Percentiles rank a stretch among this genome's conserved stretches.
Evolutionary conservation across 2,797 vertebrate species (phyloP).

Genomic region (Vireo griseus): DNA sequence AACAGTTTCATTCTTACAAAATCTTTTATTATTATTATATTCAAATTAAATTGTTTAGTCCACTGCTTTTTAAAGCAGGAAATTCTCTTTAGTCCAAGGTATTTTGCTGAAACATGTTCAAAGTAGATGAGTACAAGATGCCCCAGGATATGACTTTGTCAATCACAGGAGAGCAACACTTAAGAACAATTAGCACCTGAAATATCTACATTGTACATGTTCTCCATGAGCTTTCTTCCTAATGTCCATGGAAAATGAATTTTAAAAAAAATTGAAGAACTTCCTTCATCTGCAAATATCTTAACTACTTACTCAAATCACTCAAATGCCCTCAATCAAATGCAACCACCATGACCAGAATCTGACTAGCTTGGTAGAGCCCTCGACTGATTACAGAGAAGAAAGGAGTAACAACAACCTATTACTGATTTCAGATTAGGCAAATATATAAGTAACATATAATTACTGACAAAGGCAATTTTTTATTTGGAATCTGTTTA

Average conservation of each 20-base stretch:
- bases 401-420: neutral
- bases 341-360: neutral
- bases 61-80: neutral
- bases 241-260: neutral
- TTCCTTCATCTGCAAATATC: neutral
- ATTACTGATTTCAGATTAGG: neutral
- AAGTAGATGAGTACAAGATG: neutral
- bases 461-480: neutral
- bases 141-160: neutral
- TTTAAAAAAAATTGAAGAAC: neutral
- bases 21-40: too few species aligned
- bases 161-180: neutral
- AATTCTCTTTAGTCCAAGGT: neutral
- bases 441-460: neutral
- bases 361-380: neutral
- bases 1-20: neutral
- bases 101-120: neutral
- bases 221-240: neutral
- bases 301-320: neutral
- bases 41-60: neutral
- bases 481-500: neutral
- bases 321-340: neutral
- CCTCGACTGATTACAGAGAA: conserved; percentile 6
- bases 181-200: neutral
- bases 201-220: neutral